Base-by-base conservation (phyloP, 2,113 vertebrate genomes). In the Toxotes jaculatrix region DNA sequence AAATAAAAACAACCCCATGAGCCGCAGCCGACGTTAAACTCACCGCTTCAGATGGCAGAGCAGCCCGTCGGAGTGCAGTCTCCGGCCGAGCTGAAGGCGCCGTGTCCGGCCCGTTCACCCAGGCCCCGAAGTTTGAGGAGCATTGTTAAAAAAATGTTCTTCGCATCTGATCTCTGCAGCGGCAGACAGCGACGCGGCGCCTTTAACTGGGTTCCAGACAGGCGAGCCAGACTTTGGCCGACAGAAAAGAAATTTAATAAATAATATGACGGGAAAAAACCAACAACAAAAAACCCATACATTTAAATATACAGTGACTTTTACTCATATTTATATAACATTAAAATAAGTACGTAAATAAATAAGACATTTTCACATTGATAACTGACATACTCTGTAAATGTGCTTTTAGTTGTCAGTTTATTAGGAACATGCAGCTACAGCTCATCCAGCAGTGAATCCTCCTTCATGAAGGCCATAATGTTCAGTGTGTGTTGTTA, bases 161-260 rank as follows among this genome's bases (percentile, higher is more conserved):
- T 57, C 80, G 59, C 74, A 72, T 82, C 79, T 12, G 79, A 57
- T 34, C 63, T 36, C 57, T 34, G 81, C 84, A 79, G 84, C 85
- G 60, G 78, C 88, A 91, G 87, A 92, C 91, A 77, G 80, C 43
- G 86, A 78, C 78, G 60, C 85, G 87, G 62, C 87, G 36, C 93
- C 93, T 95, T 95, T 95, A 95, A 95, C 4, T 40, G 32, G 73
- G 51, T 69, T 68, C 90, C 94, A 94, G 93, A 93, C 93, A 90
- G 86, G 71, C 76, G 74, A 83, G 87, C 77, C 87, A 90, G 92
- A 93, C 79, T 88, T 93, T 1, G 13, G 93, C 93, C 93, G 91
- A 95, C 93, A 76, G 0, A 80, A 89, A 88, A 84, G 23, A 63
- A 21, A 61, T 10, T 2, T 55, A 69, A 72, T 69, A 74, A 68